Conservation (phyloP, 2,888 invertebrate species). For the Trachelus iudaicus region DNA sequence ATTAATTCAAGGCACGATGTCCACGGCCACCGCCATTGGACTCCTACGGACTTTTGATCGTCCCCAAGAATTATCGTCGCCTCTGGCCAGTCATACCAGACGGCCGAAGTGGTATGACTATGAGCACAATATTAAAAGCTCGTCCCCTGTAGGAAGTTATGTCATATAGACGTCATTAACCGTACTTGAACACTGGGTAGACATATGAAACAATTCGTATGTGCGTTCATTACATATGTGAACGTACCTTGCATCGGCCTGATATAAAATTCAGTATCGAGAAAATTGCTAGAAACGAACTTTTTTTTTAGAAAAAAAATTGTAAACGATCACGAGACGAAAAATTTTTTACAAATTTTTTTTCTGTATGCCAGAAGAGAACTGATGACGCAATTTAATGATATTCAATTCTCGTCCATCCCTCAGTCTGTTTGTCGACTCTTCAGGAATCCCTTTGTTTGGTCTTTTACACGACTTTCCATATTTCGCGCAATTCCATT, state of each 20-base stretch:
- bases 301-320: neutral
- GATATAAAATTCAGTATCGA: neutral
- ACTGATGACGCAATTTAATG: conserved; percentile 46
- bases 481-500: conserved; percentile 22
- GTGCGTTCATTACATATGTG: neutral
- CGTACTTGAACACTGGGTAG: neutral
- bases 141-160: conserved; percentile 18
- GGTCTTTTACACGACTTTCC: conserved; percentile 16
- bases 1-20: conserved; percentile 48
- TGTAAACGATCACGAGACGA: neutral
- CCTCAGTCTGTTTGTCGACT: conserved; percentile 27
- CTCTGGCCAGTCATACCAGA: conserved; percentile 7
- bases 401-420: conserved; percentile 34
- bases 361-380: neutral
- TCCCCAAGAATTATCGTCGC: conserved; percentile 53
- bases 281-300: neutral
- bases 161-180: conserved; percentile 17
- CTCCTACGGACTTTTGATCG: conserved; percentile 59
- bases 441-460: conserved; percentile 35
- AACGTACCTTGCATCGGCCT: neutral
- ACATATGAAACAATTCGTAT: neutral
- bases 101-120: neutral
- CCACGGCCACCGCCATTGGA: conserved; percentile 50
- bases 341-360: neutral
- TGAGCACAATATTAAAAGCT: conserved; percentile 15